Evolutionary conservation across 37 sponge, comb jelly and placozoan genomes (phyloP).

Genomic region (Spongia lamella): DNA sequence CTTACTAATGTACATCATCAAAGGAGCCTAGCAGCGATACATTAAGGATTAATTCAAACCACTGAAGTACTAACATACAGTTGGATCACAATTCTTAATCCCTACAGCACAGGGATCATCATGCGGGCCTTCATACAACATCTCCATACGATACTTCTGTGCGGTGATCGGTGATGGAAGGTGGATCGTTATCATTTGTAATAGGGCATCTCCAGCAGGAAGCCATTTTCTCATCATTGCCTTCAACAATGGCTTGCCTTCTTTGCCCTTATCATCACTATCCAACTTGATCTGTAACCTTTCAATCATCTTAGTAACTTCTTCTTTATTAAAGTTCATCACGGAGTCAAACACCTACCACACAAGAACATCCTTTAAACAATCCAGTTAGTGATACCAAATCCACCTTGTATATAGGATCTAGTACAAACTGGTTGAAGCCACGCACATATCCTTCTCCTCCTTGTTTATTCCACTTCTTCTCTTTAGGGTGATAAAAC

Average conservation of each 20-base stretch:
- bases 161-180: slow-evolving; percentile 80
- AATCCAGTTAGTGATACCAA: no score
- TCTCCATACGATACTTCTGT: slow-evolving; percentile 74
- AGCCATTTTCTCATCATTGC: slow-evolving; percentile 72
- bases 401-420: slow-evolving; percentile 99
- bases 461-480: slow-evolving; percentile 89
- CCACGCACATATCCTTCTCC: slow-evolving; percentile 87
- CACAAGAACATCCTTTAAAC: no score
- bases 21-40: slow-evolving; percentile 47
- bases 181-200: slow-evolving; percentile 82
- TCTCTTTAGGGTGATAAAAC: slow-evolving; percentile 81
- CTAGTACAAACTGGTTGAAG: slow-evolving; percentile 95
- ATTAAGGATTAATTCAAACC: not conserved
- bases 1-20: slow-evolving; percentile 74
- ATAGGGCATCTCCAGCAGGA: slow-evolving; percentile 74
- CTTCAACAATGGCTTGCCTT: slow-evolving; percentile 67
- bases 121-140: slow-evolving; percentile 78
- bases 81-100: slow-evolving; percentile 69
- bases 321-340: slow-evolving; percentile 71
- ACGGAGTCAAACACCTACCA: slow-evolving; percentile 49
- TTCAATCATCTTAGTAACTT: slow-evolving; percentile 75
- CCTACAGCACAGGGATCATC: slow-evolving; percentile 62
- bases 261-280: slow-evolving; percentile 31
- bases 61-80: slow-evolving; percentile 24
- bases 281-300: slow-evolving; percentile 58